Percentiles rank a stretch among this genome's conserved stretches.
These are phyloP conservation scores for Falco biarmicus DNA, from an alignment of 2,797 vertebrate genomes.

Conservation along the genomic window DNA sequence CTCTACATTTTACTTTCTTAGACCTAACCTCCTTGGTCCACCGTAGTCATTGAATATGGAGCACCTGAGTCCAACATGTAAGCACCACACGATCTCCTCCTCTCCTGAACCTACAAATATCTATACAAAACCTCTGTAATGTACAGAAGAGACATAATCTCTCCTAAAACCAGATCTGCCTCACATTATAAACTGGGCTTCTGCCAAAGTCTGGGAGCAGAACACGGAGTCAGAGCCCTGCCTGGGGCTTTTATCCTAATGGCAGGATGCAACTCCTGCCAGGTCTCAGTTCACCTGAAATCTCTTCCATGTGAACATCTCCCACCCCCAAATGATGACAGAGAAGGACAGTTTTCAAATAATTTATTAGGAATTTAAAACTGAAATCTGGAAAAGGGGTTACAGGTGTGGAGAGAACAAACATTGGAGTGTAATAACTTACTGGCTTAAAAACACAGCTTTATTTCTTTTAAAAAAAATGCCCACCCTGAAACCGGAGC, in stretches of 20 bases:
- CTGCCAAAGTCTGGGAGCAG: neutral
- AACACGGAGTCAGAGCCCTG: neutral
- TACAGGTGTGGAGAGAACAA: conserved; percentile 81
- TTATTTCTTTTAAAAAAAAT: conserved; percentile 76
- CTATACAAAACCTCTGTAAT: neutral
- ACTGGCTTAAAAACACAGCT: conserved; percentile 84
- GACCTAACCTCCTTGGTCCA: neutral
- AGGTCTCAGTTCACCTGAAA: neutral
- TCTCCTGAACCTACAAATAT: neutral
- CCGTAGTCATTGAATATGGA: neutral
- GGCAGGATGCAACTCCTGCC: neutral
- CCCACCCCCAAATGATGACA: neutral
- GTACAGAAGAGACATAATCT: neutral
- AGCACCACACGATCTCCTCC: neutral
- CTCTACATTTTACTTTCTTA: neutral
- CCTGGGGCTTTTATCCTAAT: neutral
- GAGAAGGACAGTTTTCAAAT: conserved; percentile 88
- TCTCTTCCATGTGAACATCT: neutral
- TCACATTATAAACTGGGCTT: neutral
- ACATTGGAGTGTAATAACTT: conserved; percentile 80
- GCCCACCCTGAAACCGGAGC: conserved; percentile 69
- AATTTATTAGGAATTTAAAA: conserved; percentile 99
- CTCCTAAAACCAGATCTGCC: neutral
- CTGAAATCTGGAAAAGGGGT: conserved; percentile 88
- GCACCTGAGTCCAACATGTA: neutral